Evolutionary conservation across 92 coral and sea anemone genomes (phyloP), one percentile per base, ranked within the genome.

Genomic region (Phenganax marumi): DNA sequence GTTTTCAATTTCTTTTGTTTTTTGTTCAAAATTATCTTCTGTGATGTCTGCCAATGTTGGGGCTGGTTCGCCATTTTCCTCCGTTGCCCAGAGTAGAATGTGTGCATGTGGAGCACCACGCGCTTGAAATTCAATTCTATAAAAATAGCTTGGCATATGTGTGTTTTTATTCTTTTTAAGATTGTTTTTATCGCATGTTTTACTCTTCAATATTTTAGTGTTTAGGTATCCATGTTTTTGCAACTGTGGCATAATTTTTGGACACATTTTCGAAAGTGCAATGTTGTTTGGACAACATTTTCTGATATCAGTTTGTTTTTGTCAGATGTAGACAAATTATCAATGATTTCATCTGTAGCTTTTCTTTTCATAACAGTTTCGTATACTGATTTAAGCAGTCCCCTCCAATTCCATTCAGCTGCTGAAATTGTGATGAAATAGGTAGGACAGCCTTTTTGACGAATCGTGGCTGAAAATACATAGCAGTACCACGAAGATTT

Each of bases 71-170:
- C 48, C 73, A 46, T 25, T 25, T 68, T 68, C 19, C 1, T 68
- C 73, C 21, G 73, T n/a, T 68, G 73, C 73, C 65, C 73, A 68
- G 48, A 68, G 73, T 46, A 68, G 51, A 68, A 68, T 68, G 21
- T 68, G 73, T 13, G 73, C 73, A 68, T 68, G 73, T 46, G 73
- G 73, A 25, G 73, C 73, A 68, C 73, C 73, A n/a, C 73, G 51
- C 26, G 73, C 73, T 68, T 68, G 65, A 58, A 58, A 58, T 58
- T 58, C 65, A 16, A 58, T 58, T 58, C 65, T 58, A 23, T 58
- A 58, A 23, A 58, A 58, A 58, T 58, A 58, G 7, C 21, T 58
- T 58, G 65, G 22, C 21, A 16, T 58, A 16, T 23, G 16, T 1
- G 65, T 58, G 21, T 18, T 58, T 58, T 58, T 23, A 58, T 58